phyloP scores from a whole-genome alignment of 2,888 invertebrate genomes.

The Plagiodera versicolora region DNA sequence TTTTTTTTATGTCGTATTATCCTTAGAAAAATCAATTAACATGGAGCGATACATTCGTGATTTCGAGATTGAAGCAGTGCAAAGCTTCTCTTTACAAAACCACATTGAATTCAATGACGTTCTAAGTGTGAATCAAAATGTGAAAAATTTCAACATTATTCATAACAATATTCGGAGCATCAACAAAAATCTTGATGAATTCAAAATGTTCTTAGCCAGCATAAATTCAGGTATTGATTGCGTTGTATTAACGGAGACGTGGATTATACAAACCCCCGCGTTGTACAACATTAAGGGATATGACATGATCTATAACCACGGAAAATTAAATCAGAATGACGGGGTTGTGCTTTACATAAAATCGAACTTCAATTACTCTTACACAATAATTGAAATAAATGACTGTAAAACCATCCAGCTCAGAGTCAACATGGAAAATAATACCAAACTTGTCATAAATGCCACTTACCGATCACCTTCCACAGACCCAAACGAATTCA shows the following conservation, averaged over 20 bases:
- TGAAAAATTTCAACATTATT: background rate
- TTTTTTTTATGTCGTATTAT: background rate
- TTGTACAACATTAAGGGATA: background rate
- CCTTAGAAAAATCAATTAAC: background rate
- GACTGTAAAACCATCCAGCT: background rate
- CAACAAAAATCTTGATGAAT: background rate
- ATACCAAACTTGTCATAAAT: background rate
- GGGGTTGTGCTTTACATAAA: background rate
- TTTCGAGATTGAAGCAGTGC: background rate
- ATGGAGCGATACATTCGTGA: constrained; percentile 1
- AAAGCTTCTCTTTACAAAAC: background rate
- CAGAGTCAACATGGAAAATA: background rate
- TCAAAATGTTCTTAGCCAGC: background rate
- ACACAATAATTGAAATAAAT: background rate
- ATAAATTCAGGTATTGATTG: background rate
- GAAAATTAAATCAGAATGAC: background rate
- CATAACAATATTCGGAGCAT: constrained; percentile 1
- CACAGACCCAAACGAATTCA: background rate
- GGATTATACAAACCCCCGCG: background rate
- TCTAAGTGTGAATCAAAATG: background rate
- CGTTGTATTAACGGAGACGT: constrained; percentile 3
- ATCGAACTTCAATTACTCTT: background rate
- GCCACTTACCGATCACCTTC: constrained; percentile 1
- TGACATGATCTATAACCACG: background rate
- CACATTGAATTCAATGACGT: background rate